A percentile compares a stretch with the other conserved stretches of the same genome.
Evolutionary conservation across 2,797 vertebrate species (phyloP).

Genomic region (Peromyscus melanophrys): DNA sequence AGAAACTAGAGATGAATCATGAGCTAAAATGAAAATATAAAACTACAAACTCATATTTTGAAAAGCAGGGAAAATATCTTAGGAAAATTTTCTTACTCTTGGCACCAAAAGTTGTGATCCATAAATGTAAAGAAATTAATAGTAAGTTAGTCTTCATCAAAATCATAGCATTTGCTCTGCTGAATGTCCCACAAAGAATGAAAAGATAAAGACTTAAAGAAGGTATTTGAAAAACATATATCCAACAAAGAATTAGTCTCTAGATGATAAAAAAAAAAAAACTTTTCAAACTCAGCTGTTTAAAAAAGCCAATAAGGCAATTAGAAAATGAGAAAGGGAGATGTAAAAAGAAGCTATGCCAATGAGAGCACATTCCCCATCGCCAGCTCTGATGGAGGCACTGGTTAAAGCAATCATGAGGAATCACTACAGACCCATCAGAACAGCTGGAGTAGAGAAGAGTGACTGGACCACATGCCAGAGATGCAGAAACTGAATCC

Average conservation of each 20-base stretch:
- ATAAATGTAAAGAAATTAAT: not conserved
- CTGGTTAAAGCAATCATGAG: not conserved
- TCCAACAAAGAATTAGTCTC: slow-evolving; percentile 29
- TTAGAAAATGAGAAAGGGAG: slow-evolving; percentile 17
- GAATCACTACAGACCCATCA: not conserved
- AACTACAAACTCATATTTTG: not conserved
- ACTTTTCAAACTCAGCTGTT: not conserved
- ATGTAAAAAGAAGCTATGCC: not conserved
- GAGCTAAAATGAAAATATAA: not conserved
- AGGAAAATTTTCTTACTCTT: not conserved
- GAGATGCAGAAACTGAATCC: not conserved
- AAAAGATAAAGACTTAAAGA: not conserved
- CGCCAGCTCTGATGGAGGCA: not conserved
- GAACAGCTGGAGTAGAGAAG: not conserved
- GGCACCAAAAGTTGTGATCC: not conserved
- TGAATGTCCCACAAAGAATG: not conserved
- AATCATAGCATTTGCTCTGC: slow-evolving; percentile 30
- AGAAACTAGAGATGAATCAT: not conserved
- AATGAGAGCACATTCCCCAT: not conserved
- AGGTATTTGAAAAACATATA: slow-evolving; percentile 14
- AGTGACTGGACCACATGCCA: not conserved
- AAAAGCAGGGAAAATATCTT: not conserved
- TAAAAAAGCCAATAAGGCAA: not conserved
- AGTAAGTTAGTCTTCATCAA: not conserved
- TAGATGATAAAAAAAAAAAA: slow-evolving; percentile 11